These are phyloP conservation scores for Cyclophora albipunctata DNA, from an alignment of 2,888 invertebrate species.

Conservation along the genomic window DNA sequence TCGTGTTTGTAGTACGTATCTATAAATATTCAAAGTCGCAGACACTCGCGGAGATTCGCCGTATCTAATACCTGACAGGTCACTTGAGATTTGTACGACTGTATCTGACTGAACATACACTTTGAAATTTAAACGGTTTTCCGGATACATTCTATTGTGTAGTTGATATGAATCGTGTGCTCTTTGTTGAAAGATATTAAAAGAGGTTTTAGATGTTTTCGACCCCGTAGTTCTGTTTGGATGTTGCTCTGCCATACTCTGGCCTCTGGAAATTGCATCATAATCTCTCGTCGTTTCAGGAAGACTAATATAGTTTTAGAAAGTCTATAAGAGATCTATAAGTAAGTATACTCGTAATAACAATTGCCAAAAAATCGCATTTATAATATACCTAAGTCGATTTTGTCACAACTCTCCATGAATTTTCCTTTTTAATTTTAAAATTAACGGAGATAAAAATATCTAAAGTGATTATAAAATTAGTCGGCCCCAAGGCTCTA, in stretches of 20 bases:
- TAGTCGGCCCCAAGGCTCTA: slow-evolving; percentile 1
- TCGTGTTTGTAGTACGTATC: slow-evolving; percentile 7
- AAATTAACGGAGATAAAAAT: neutral
- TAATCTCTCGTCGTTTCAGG: too few species aligned
- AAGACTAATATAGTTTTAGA: too few species aligned
- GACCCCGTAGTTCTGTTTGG: too few species aligned
- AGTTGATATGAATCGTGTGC: neutral
- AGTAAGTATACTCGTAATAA: too few species aligned
- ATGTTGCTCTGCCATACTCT: too few species aligned
- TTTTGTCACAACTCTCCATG: too few species aligned
- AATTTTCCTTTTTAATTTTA: neutral
- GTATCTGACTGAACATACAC: slow-evolving; percentile 1
- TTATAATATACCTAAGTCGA: too few species aligned
- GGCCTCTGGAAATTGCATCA: too few species aligned
- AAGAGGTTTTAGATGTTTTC: neutral
- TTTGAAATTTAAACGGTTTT: slow-evolving; percentile 10
- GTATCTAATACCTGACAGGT: slow-evolving; percentile 22
- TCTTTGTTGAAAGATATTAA: neutral
- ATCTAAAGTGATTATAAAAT: neutral
- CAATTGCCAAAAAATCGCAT: too few species aligned
- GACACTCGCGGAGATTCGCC: slow-evolving; percentile 18
- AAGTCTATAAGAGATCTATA: too few species aligned
- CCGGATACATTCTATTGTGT: neutral
- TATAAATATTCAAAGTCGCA: slow-evolving; percentile 37
- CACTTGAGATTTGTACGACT: slow-evolving; percentile 14